phyloP scores from a whole-genome alignment of 2,797 vertebrate genomes.

The Macropodus opercularis region DNA sequence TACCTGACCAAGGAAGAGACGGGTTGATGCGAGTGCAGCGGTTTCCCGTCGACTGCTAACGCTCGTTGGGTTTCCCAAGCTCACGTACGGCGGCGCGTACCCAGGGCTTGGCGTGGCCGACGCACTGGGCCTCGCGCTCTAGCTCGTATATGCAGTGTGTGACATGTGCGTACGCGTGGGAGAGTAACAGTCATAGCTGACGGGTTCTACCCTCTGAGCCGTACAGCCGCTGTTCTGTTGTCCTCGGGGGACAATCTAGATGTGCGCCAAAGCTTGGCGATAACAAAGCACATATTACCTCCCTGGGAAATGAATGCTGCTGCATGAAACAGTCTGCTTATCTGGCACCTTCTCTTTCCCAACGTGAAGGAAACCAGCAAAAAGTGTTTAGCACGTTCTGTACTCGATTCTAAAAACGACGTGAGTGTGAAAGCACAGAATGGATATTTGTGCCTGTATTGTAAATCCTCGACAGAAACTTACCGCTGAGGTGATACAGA shows the following conservation, averaged over 20 bases:
- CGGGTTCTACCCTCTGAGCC: conserved; percentile 79
- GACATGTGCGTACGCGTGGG: conserved; percentile 61
- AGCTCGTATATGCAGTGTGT: conserved; percentile 41
- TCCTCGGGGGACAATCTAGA: conserved; percentile 80
- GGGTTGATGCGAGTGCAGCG: too few relatives aligned
- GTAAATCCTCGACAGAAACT: conserved; percentile 51
- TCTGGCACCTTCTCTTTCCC: conserved; percentile 59
- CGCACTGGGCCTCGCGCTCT: too few relatives aligned
- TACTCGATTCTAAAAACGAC: conserved; percentile 11
- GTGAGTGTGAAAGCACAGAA: neutral
- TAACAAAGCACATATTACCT: conserved; percentile 76
- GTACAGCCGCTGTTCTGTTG: conserved; percentile 73
- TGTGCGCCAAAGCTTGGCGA: conserved; percentile 80
- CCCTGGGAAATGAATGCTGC: conserved; percentile 79
- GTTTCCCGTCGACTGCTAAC: too few relatives aligned
- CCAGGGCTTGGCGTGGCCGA: too few relatives aligned
- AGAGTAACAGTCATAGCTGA: conserved; percentile 75
- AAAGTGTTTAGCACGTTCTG: conserved; percentile 16
- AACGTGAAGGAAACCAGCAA: conserved; percentile 22
- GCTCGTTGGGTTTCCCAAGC: too few relatives aligned
- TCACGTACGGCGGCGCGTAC: too few relatives aligned
- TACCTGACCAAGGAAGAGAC: too few relatives aligned
- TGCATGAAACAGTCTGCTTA: conserved; percentile 78
- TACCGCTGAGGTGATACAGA: conserved; percentile 40
- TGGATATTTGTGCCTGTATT: conserved; percentile 12